phyloP scores from a whole-genome alignment of 1,140 invertebrate genomes.

The Macrotrachela quadricornifera region DNA sequence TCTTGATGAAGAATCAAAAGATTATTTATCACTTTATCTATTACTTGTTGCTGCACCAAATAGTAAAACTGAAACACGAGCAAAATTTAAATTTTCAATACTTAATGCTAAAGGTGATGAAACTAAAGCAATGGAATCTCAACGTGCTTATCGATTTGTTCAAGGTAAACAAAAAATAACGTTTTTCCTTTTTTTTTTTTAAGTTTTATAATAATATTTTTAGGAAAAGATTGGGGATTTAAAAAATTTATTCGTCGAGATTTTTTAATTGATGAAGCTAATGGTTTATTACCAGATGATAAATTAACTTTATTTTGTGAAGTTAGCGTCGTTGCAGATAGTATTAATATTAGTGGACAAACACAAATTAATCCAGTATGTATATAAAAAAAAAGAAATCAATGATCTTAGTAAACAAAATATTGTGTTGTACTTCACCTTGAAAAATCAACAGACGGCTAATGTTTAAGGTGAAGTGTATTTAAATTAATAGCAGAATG shows the following conservation, averaged over 20 bases:
- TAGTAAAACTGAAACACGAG: conserved; percentile 83
- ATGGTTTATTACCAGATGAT: conserved; percentile 86
- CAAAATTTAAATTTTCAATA: conserved; percentile 99
- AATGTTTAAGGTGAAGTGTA: too few species aligned
- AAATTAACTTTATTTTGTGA: conserved; percentile 98
- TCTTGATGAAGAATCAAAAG: conserved; percentile 96
- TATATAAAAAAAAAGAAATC: conserved; percentile 54
- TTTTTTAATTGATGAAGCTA: conserved; percentile 89
- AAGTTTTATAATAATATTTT: too few species aligned
- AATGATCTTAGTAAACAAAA: too few species aligned
- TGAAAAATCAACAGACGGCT: too few species aligned
- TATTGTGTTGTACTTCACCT: too few species aligned
- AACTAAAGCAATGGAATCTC: conserved; percentile 92
- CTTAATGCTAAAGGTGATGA: conserved; percentile 97
- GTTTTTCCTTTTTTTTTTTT: too few species aligned
- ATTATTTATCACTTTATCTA: conserved; percentile 92
- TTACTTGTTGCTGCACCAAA: conserved; percentile 83
- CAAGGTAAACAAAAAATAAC: conserved; percentile 41
- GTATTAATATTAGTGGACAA: conserved; percentile 7
- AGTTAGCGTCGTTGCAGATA: conserved; percentile 35
- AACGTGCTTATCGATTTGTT: conserved; percentile 86
- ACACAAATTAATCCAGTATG: conserved; percentile 53
- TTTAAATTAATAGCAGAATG: too few species aligned
- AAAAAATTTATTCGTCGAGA: conserved; percentile 97
- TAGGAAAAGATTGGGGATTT: conserved; percentile 87